Conservation (phyloP, 2,888 invertebrate genomes). For the Cataglyphis albicans region DNA sequence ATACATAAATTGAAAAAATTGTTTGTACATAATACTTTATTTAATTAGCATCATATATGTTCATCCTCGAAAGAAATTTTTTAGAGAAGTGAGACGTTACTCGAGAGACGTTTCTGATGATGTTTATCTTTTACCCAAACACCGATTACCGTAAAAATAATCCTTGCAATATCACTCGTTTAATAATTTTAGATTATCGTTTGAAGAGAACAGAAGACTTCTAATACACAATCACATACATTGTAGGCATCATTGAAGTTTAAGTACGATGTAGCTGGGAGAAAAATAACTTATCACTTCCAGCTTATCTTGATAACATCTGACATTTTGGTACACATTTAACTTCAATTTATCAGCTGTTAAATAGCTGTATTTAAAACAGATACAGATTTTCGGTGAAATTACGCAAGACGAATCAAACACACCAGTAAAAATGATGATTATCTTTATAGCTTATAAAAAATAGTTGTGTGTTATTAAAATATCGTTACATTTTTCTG, state of each 20-base stretch:
- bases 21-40: constrained; percentile 6
- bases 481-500: neutral
- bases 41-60: neutral
- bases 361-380: neutral
- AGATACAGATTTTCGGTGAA: neutral
- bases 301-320: neutral
- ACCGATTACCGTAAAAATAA: constrained; percentile 41
- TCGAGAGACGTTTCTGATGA: neutral
- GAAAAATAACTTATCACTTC: neutral
- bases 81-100: neutral
- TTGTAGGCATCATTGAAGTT: constrained; percentile 35
- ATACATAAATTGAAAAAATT: constrained; percentile 16
- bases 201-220: constrained; percentile 7
- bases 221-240: constrained; percentile 32
- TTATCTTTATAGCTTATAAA: neutral
- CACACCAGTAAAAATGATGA: neutral
- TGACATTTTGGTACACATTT: constrained; percentile 31
- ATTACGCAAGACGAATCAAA: neutral
- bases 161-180: constrained; percentile 21
- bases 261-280: constrained; percentile 61
- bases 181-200: constrained; percentile 25
- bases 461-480: neutral
- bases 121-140: neutral
- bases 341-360: neutral
- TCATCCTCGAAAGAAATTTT: constrained; percentile 28